A percentile compares a stretch with the other conserved stretches of the same genome.
Conservation (phyloP, 2,797 vertebrate species). For the Schizothorax lantsangensis region DNA sequence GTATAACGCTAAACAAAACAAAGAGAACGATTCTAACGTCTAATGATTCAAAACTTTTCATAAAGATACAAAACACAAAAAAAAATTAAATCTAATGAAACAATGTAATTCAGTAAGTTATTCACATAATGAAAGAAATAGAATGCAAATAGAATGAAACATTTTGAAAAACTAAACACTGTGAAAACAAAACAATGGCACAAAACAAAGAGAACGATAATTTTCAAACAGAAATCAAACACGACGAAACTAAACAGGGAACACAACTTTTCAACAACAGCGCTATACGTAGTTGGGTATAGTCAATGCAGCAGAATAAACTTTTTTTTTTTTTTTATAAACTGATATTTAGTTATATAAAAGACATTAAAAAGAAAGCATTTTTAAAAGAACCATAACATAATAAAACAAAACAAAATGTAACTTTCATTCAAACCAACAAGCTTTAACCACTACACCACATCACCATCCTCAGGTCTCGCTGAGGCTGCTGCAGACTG, state of each 20-base stretch:
- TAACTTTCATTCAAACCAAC: conserved; percentile 1
- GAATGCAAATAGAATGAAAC: not conserved
- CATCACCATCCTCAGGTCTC: not conserved
- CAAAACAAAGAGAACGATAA: not conserved
- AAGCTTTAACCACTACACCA: conserved; percentile 23
- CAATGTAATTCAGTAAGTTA: not conserved
- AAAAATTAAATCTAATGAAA: not conserved
- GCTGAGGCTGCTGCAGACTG: not conserved
- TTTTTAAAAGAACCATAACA: not conserved
- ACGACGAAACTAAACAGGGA: not conserved
- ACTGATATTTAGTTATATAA: not conserved
- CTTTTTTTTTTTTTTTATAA: too few relatives aligned
- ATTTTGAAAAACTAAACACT: not conserved
- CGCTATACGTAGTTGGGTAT: not conserved
- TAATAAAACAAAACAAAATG: not conserved
- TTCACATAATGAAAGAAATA: not conserved
- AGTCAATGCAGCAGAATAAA: not conserved
- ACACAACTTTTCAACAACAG: not conserved
- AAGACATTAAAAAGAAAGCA: not conserved
- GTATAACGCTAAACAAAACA: not conserved
- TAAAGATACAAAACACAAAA: not conserved
- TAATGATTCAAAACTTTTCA: not conserved
- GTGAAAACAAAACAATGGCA: not conserved
- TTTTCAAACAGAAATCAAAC: not conserved
- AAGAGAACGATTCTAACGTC: not conserved